These are phyloP conservation scores for Lacanobia wlatinum DNA, from an alignment of 2,888 invertebrate genomes.

Conservation along the genomic window DNA sequence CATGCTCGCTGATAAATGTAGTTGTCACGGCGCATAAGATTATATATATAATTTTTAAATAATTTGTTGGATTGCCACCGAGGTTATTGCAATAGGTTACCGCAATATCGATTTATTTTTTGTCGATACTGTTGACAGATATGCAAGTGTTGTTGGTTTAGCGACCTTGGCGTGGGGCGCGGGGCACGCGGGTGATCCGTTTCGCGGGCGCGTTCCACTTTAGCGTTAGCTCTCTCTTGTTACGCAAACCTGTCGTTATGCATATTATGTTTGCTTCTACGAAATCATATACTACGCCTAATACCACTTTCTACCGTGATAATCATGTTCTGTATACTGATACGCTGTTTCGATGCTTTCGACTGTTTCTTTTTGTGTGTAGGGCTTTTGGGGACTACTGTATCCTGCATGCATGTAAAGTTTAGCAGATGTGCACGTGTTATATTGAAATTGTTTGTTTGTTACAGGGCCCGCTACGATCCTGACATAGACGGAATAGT, in stretches of 20 bases:
- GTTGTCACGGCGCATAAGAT: slow-evolving; percentile 28
- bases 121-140: slow-evolving; percentile 60
- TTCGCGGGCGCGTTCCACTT: slow-evolving; percentile 89
- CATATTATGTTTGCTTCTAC: slow-evolving; percentile 87
- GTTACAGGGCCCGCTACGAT: slow-evolving; percentile 89
- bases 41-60: slow-evolving; percentile 19
- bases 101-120: slow-evolving; percentile 63
- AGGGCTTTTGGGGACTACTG: slow-evolving; percentile 18
- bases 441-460: slow-evolving; percentile 65
- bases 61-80: slow-evolving; percentile 43
- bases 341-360: slow-evolving; percentile 35
- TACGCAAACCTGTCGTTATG: slow-evolving; percentile 90
- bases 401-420: background rate
- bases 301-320: slow-evolving; percentile 84
- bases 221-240: slow-evolving; percentile 88
- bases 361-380: slow-evolving; percentile 11
- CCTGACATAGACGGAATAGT: slow-evolving; percentile 88
- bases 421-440: background rate
- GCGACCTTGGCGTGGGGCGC: slow-evolving; percentile 84
- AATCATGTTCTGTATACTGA: slow-evolving; percentile 70
- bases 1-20: slow-evolving; percentile 16
- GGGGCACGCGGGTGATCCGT: slow-evolving; percentile 79
- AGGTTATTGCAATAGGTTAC: slow-evolving; percentile 62
- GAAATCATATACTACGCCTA: slow-evolving; percentile 82
- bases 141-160: slow-evolving; percentile 62